Conservation (phyloP, 2,888 invertebrate genomes). For the Ormyrus pomaceus region DNA sequence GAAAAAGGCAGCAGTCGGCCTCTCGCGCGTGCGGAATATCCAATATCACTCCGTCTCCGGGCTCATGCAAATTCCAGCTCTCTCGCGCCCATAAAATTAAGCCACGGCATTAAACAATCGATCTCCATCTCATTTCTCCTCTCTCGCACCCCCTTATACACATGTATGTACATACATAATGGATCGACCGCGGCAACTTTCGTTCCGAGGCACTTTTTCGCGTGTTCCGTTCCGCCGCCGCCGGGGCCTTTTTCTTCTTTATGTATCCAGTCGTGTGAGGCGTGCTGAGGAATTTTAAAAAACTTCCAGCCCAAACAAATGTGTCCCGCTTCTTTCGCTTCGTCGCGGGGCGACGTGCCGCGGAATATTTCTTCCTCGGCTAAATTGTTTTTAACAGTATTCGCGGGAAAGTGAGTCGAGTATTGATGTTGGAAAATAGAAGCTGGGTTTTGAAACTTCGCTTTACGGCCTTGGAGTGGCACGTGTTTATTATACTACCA, state of each 20-base stretch:
- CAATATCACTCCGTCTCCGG: too few species aligned
- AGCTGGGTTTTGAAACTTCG: too few species aligned
- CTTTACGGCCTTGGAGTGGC: too few species aligned
- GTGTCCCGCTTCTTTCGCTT: not conserved
- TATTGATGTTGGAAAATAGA: too few species aligned
- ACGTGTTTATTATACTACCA: too few species aligned
- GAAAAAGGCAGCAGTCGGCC: too few species aligned
- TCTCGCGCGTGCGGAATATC: not conserved
- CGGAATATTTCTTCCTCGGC: not conserved
- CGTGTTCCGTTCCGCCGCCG: not conserved
- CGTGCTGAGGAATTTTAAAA: slow-evolving; percentile 41
- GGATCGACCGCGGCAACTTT: slow-evolving; percentile 11
- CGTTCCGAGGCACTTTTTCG: slow-evolving; percentile 16
- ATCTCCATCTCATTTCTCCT: slow-evolving; percentile 21
- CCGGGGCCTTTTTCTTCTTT: slow-evolving; percentile 10
- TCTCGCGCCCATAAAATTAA: not conserved
- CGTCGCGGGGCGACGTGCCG: too few species aligned
- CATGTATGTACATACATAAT: too few species aligned
- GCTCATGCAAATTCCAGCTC: too few species aligned
- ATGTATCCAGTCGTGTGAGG: slow-evolving; percentile 57
- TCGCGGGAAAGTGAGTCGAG: too few species aligned
- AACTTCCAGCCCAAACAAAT: slow-evolving; percentile 24
- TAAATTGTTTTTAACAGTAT: not conserved
- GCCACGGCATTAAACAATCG: slow-evolving; percentile 31
- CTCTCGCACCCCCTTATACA: not conserved